Conservation (phyloP, 2,888 invertebrate genomes). For the Netelia fuscicornis region DNA sequence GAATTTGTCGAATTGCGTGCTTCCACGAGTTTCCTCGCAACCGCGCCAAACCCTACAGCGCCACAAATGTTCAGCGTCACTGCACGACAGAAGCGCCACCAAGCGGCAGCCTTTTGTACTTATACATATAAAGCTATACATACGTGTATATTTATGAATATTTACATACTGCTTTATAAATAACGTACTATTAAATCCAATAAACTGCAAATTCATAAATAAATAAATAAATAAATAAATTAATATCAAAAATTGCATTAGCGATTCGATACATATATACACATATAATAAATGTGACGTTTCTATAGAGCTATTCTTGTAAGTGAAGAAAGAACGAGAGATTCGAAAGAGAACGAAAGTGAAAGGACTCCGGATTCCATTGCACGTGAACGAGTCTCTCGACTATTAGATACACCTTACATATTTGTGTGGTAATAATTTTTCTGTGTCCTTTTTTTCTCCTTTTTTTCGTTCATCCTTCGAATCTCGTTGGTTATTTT, state of each 20-base stretch:
- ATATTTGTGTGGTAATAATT: constrained; percentile 33
- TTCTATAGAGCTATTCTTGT: constrained; percentile 20
- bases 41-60: too few species aligned
- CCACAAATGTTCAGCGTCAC: too few species aligned
- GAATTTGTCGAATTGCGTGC: too few species aligned
- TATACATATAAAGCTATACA: neutral
- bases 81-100: too few species aligned
- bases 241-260: too few species aligned
- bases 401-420: constrained; percentile 43
- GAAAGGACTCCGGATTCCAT: constrained; percentile 79
- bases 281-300: constrained; percentile 22
- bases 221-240: too few species aligned
- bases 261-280: neutral
- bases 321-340: constrained; percentile 64
- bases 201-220: too few species aligned
- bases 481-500: constrained; percentile 41
- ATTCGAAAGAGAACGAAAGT: constrained; percentile 80
- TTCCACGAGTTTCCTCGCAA: too few species aligned
- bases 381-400: constrained; percentile 53
- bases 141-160: constrained; percentile 1
- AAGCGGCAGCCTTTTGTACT: too few species aligned
- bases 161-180: neutral
- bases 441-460: constrained; percentile 46
- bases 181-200: too few species aligned
- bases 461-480: constrained; percentile 49